phyloP scores from a whole-genome alignment of 2,797 vertebrate species.

The Salarias fasciatus region DNA sequence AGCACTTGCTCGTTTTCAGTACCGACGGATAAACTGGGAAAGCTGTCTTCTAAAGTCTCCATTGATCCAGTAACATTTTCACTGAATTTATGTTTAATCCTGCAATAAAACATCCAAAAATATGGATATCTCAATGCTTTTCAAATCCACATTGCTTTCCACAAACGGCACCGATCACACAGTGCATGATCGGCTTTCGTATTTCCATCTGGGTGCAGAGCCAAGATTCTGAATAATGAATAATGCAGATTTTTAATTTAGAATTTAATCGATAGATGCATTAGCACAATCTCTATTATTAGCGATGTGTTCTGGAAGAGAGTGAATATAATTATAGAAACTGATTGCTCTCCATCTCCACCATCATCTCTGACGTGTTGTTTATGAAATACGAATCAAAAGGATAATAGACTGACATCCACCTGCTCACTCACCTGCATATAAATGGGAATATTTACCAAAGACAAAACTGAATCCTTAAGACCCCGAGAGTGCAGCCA shows the following conservation, averaged over 20 bases:
- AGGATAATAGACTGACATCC: slow-evolving; percentile 64
- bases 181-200: slow-evolving; percentile 32
- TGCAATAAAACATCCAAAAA: too few species aligned
- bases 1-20: too few species aligned
- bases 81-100: too few species aligned
- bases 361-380: slow-evolving; percentile 75
- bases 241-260: slow-evolving; percentile 69
- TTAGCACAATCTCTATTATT: slow-evolving; percentile 66
- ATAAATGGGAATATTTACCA: slow-evolving; percentile 71
- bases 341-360: slow-evolving; percentile 68
- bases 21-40: too few species aligned
- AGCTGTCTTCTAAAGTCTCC: too few species aligned
- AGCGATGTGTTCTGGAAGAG: slow-evolving; percentile 3
- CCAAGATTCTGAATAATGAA: slow-evolving; percentile 58
- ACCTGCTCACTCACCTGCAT: slow-evolving; percentile 73
- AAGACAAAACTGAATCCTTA: slow-evolving; percentile 38
- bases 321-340: slow-evolving; percentile 34
- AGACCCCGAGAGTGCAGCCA: slow-evolving; percentile 4
- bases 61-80: too few species aligned
- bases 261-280: slow-evolving; percentile 65
- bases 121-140: not conserved
- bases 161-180: slow-evolving; percentile 33
- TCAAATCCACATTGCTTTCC: slow-evolving; percentile 20
- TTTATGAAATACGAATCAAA: slow-evolving; percentile 74
- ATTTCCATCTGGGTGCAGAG: slow-evolving; percentile 21